These are phyloP conservation scores for Tringa solitaria DNA, from an alignment of 2,113 vertebrate species.

Conservation along the genomic window DNA sequence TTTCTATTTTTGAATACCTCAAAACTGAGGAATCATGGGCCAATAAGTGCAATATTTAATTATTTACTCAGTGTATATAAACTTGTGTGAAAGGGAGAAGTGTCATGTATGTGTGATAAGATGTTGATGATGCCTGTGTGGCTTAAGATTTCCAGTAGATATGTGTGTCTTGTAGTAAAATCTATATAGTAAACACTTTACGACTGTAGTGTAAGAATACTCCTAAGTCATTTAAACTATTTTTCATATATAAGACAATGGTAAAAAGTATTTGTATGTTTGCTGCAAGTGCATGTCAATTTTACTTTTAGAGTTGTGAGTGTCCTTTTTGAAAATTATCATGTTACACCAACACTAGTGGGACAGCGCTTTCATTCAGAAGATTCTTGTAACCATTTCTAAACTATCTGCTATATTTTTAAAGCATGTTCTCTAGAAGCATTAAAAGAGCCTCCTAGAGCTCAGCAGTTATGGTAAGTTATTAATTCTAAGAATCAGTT, in stretches of 20 bases:
- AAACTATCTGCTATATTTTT: not conserved
- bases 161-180: slow-evolving; percentile 64
- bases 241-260: slow-evolving; percentile 51
- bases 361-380: slow-evolving; percentile 7
- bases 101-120: slow-evolving; percentile 56
- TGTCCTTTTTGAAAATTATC: slow-evolving; percentile 48
- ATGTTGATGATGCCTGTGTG: slow-evolving; percentile 61
- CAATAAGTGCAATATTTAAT: slow-evolving; percentile 99
- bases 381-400: slow-evolving; percentile 5
- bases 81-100: slow-evolving; percentile 76
- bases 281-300: slow-evolving; percentile 68
- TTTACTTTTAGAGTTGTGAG: slow-evolving; percentile 64
- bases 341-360: not conserved
- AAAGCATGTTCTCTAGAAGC: slow-evolving; percentile 28
- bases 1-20: slow-evolving; percentile 87
- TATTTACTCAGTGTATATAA: slow-evolving; percentile 92
- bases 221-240: slow-evolving; percentile 64
- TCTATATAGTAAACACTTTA: slow-evolving; percentile 65
- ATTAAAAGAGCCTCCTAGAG: not conserved
- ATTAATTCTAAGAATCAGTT: not conserved
- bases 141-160: slow-evolving; percentile 69
- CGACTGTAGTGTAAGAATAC: slow-evolving; percentile 62
- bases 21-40: slow-evolving; percentile 92
- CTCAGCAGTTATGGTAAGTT: not conserved
- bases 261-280: slow-evolving; percentile 32